These are phyloP conservation scores for Drosophila sordidapex DNA, from an alignment of 2,888 invertebrate genomes.

Conservation along the genomic window DNA sequence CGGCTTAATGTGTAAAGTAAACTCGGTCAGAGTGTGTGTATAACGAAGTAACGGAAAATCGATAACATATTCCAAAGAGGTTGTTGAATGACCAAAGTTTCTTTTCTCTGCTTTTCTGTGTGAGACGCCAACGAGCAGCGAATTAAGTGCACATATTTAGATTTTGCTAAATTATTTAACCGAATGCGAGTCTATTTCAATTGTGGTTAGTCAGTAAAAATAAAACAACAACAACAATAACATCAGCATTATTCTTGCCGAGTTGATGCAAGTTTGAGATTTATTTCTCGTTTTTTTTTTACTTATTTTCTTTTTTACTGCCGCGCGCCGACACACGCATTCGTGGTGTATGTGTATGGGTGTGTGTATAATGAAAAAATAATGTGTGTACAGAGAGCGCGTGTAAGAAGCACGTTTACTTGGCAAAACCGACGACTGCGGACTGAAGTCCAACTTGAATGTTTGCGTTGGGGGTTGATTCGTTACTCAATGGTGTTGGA, in stretches of 20 bases:
- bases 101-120: neutral
- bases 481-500: conserved; percentile 24
- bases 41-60: conserved; percentile 80
- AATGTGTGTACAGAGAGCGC: conserved; percentile 38
- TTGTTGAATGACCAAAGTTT: conserved; percentile 63
- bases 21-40: conserved; percentile 81
- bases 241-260: conserved; percentile 15
- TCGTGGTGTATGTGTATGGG: conserved; percentile 43
- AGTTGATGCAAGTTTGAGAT: conserved; percentile 20
- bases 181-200: conserved; percentile 13
- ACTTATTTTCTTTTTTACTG: conserved; percentile 32
- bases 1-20: conserved; percentile 55
- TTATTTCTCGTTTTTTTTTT: neutral
- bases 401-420: conserved; percentile 79
- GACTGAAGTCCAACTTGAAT: conserved; percentile 59
- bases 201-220: conserved; percentile 4
- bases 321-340: conserved; percentile 60
- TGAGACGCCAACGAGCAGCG: conserved; percentile 2
- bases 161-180: neutral
- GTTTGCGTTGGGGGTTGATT: conserved; percentile 40
- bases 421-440: conserved; percentile 81
- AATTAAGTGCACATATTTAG: neutral
- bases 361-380: conserved; percentile 37
- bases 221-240: neutral
- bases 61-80: conserved; percentile 62